phyloP scores from a whole-genome alignment of 2,113 vertebrate genomes.

The Oreochromis aureus region DNA sequence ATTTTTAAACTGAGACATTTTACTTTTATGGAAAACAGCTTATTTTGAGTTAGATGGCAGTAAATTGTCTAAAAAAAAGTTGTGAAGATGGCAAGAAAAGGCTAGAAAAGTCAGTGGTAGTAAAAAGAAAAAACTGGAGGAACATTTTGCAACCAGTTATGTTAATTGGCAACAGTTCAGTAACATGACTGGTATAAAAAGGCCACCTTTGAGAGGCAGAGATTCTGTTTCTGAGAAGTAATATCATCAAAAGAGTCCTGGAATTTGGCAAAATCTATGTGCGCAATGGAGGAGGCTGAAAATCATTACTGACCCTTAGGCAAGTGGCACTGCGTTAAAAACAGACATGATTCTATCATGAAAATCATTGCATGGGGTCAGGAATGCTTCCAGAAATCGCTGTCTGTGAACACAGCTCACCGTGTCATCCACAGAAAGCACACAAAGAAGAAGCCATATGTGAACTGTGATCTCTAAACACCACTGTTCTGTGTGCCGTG shows the following conservation, averaged over 20 bases:
- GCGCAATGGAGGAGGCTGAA: background rate
- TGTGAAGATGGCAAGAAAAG: accelerated
- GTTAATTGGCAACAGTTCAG: too few relatives aligned
- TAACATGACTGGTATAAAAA: too few relatives aligned
- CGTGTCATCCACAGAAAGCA: background rate
- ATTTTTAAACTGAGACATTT: background rate
- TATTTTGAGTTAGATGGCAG: background rate
- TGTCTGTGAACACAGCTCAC: background rate
- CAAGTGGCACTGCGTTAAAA: background rate
- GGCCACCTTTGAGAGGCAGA: too few relatives aligned
- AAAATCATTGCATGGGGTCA: background rate
- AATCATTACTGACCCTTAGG: background rate
- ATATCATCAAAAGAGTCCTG: too few relatives aligned
- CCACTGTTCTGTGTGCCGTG: background rate
- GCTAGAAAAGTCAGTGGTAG: background rate
- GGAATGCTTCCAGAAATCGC: background rate
- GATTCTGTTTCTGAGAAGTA: too few relatives aligned
- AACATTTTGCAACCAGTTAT: too few relatives aligned
- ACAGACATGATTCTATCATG: background rate
- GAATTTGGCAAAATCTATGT: too few relatives aligned
- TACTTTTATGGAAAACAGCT: background rate
- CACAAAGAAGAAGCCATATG: background rate
- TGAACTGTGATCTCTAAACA: background rate
- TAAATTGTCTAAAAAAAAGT: accelerated
- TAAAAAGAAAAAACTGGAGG: too few relatives aligned